Evolutionary conservation across 2,888 invertebrate species (phyloP).

Genomic region (Aphelenchoides bicaudatus): DNA sequence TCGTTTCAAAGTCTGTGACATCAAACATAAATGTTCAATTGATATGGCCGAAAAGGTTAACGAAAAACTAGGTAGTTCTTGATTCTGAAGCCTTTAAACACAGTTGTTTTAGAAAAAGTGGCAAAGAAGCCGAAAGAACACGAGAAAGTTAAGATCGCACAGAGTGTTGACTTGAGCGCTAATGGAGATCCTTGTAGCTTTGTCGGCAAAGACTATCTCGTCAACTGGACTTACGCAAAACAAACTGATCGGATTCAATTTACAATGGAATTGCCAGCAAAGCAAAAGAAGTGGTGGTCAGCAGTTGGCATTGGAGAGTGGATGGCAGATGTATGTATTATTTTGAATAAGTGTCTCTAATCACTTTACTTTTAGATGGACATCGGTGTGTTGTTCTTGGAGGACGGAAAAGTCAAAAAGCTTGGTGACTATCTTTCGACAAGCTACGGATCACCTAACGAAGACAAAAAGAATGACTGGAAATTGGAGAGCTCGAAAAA

Average conservation of each 20-base stretch:
- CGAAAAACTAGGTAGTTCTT: constrained; percentile 7
- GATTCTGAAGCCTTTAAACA: too few relatives aligned
- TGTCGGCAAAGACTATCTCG: constrained; percentile 26
- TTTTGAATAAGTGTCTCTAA: background rate
- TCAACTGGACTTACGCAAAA: constrained; percentile 37
- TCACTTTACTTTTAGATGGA: constrained; percentile 40
- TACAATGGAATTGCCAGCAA: constrained; percentile 32
- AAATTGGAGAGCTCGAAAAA: constrained; percentile 31
- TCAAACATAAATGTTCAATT: constrained; percentile 29
- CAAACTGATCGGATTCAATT: constrained; percentile 35
- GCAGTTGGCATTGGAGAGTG: constrained; percentile 44
- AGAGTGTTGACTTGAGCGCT: constrained; percentile 40
- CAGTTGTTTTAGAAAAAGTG: background rate
- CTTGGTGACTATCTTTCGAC: constrained; percentile 40
- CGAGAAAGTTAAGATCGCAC: constrained; percentile 33
- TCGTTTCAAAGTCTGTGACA: constrained; percentile 29
- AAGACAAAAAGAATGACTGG: constrained; percentile 40
- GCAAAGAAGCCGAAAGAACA: constrained; percentile 22
- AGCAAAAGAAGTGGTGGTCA: constrained; percentile 42
- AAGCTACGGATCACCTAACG: constrained; percentile 32
- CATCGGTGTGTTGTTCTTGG: constrained; percentile 38
- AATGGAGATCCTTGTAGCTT: constrained; percentile 42
- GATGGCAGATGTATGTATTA: constrained; percentile 33
- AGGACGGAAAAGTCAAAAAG: constrained; percentile 32
- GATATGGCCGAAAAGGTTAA: constrained; percentile 20